These are phyloP conservation scores for Tonatia bakeri DNA, from an alignment of 2,113 vertebrate genomes.

Conservation along the genomic window DNA sequence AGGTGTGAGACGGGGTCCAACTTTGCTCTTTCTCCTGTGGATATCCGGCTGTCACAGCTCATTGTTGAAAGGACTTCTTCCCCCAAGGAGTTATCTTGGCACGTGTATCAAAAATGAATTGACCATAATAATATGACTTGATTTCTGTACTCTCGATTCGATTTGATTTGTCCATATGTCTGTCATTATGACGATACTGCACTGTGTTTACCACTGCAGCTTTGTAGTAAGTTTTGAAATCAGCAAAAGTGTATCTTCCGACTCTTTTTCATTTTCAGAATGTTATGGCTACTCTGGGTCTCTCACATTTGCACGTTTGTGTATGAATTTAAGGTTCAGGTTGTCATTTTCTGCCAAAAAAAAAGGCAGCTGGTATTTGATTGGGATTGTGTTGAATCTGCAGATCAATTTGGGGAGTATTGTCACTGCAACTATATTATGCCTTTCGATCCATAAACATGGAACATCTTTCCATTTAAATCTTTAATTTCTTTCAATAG, in stretches of 20 bases:
- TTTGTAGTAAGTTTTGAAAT: slow-evolving; percentile 1
- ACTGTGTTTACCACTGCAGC: neutral
- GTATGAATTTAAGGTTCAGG: slow-evolving; percentile 1
- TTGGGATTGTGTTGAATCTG: neutral
- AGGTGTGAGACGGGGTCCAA: neutral
- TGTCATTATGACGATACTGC: neutral
- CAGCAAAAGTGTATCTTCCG: neutral
- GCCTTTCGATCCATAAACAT: neutral
- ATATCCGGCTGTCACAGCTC: neutral
- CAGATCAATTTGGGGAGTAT: neutral
- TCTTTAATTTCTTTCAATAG: neutral
- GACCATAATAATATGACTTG: neutral
- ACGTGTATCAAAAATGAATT: neutral
- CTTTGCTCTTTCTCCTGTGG: neutral
- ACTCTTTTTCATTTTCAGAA: slow-evolving; percentile 3
- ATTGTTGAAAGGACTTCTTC: neutral
- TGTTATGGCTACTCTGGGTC: neutral
- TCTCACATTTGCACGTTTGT: neutral
- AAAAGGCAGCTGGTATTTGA: neutral
- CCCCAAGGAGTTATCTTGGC: neutral
- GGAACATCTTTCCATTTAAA: neutral
- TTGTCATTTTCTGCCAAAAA: neutral
- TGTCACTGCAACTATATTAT: neutral
- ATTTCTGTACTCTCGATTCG: neutral
- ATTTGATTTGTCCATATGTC: neutral